These are phyloP conservation scores for Gymnoscelis rufifasciata DNA, from an alignment of 2,888 invertebrate genomes.

Conservation along the genomic window DNA sequence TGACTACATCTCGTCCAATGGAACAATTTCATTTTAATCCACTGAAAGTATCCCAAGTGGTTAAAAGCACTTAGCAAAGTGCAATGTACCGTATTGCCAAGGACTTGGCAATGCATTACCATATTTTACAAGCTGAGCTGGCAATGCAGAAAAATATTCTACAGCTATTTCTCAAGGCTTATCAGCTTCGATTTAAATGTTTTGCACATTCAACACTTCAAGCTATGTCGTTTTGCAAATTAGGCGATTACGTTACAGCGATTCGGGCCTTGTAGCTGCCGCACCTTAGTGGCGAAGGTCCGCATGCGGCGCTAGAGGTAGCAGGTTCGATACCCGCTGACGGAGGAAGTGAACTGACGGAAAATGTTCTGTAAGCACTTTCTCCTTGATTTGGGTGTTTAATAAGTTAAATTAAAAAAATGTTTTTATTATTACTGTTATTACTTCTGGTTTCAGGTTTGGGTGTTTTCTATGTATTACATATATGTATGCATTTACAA, in stretches of 20 bases:
- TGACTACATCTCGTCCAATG: neutral
- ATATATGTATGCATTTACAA: too few relatives aligned
- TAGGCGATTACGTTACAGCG: neutral
- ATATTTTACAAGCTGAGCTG: constrained; percentile 18
- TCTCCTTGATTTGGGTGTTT: too few relatives aligned
- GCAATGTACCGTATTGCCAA: constrained; percentile 22
- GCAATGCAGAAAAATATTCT: constrained; percentile 13
- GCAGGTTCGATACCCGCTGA: too few relatives aligned
- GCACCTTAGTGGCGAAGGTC: too few relatives aligned
- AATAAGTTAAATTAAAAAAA: too few relatives aligned
- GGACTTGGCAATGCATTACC: constrained; percentile 24
- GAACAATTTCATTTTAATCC: neutral
- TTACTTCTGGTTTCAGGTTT: too few relatives aligned
- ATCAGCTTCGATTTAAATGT: constrained; percentile 3
- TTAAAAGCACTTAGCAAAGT: constrained; percentile 22
- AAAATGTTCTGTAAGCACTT: too few relatives aligned
- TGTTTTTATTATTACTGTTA: too few relatives aligned
- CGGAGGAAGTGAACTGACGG: too few relatives aligned
- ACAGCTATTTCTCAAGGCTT: neutral
- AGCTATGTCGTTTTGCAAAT: neutral
- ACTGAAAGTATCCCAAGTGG: constrained; percentile 12
- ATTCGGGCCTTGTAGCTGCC: too few relatives aligned
- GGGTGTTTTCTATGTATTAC: too few relatives aligned
- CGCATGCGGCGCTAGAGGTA: too few relatives aligned
- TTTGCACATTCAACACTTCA: constrained; percentile 9